Evolutionary conservation across 1,140 invertebrate genomes (phyloP).

Genomic region (Orussus abietinus): DNA sequence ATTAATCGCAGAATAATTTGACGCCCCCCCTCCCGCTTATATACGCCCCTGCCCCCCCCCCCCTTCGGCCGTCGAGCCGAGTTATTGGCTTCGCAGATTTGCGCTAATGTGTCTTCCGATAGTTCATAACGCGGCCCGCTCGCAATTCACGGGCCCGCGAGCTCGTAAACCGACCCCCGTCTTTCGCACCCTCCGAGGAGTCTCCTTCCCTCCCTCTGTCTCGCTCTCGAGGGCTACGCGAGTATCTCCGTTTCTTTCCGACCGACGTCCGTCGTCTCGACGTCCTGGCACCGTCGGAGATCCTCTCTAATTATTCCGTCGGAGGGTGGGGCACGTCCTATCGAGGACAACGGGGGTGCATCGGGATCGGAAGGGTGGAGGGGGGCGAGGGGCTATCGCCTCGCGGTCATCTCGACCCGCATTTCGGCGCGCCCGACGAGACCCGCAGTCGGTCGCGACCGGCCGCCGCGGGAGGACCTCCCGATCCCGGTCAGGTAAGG

Average conservation of each 20-base stretch:
- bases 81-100: constrained; percentile 49
- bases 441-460: no score
- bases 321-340: no score
- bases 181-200: constrained; percentile 16
- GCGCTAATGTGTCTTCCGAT: constrained; percentile 50
- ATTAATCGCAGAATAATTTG: constrained; percentile 52
- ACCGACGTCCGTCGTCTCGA: background rate
- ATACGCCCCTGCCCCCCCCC: constrained; percentile 9
- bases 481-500: no score
- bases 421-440: no score
- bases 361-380: no score
- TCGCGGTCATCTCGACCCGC: no score
- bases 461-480: no score
- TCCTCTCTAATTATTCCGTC: no score
- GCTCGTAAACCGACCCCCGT: constrained; percentile 28
- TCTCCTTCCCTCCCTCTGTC: constrained; percentile 1
- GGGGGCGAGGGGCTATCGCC: no score
- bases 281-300: no score
- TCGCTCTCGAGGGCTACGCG: background rate
- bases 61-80: constrained; percentile 28
- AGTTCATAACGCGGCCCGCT: constrained; percentile 38
- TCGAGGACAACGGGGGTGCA: no score
- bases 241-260: background rate
- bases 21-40: constrained; percentile 23
- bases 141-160: constrained; percentile 32